Evolutionary conservation across 2,888 invertebrate genomes (phyloP), one percentile per base, ranked within the genome.

Genomic region (Lithophane ornitopus): DNA sequence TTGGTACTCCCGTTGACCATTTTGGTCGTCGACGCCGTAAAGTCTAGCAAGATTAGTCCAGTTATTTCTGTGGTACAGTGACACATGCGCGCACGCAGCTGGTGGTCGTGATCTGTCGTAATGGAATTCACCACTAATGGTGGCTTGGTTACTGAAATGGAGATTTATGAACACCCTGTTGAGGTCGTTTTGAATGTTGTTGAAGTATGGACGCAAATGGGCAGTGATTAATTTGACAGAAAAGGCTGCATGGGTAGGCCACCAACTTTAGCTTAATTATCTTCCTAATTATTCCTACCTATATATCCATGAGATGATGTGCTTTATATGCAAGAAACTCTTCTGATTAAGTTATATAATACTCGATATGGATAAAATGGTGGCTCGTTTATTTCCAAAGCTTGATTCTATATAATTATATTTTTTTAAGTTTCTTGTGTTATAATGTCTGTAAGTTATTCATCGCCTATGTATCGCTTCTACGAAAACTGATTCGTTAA

Each of bases 1-100:
- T 80, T 78, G 78, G 80, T 82, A 76, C 78, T 79, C 77, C 76
- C 78, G 87, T 82, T 90, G 89, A 89, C 92, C 91, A 89, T 91
- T 91, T 92, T 86, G 83, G 90, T 89, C 86, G 80, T 85, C 81
- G 92, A 76, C 93, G 93, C 92, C 93, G 88, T 88, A 85, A 88
- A 90, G 92, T 93, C 93, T 93, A 87, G 87, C 85, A 85, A 87
- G 89, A 88, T 88, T 88, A 87, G 89, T 88, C 88, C 89, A 90
- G 92, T 90, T 91, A 91, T 91, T 91, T 91, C 90, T 91, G 90
- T 89, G 85, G 89, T 88, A 86, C 82, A 79, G 87, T 93, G 93
- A 93, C 92, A 92, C 93, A 93, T 89, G 87, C 89, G 88, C 75
- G 65, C 63, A 83, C 90, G 88, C 92, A 92, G 92, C 92, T 92